Base-by-base conservation (phyloP, 2,888 invertebrate genomes). In the Oscheius sp. region DNA sequence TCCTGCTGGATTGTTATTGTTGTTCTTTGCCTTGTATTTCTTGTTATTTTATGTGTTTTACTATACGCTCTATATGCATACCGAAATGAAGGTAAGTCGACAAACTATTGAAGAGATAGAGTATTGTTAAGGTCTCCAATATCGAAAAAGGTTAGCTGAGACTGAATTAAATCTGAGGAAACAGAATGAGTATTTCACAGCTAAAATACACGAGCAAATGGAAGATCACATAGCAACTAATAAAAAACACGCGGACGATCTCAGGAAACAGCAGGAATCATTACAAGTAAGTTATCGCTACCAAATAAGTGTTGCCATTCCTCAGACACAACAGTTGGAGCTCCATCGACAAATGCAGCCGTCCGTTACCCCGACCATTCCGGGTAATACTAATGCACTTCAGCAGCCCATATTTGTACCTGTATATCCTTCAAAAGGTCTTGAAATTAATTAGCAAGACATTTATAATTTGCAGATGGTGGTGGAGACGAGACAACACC, bases 131-230 rank as follows among this genome's bases (percentile, higher is more conserved):
- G 83, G 74, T 55, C 72, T 76, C 1, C 74, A 77, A 1, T 69
- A 81, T 2, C 73, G 75, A 6, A 61, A 76, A 43, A 52, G 55
- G 18, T 46, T 80, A 0, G 9, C 53, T 3, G 80, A 82, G 43
- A 43, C 59, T 18, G 83, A 83, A 49, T 49, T 68, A 18, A 53
- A 56, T 16, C 69, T 83, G 2, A 70, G 80, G 43, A 75, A 72
- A 27, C 83, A 83, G 55, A 83, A 83, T 70, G 83, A 83, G 41
- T 83, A 83, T 29, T 82, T 83, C 73, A 83, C 83, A 13, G 71
- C 79, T n/a, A 77, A 81, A 69, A 49, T 81, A 7, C 81, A 81
- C 61, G 16, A 76, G 6, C 80, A 82, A 64, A 82, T 83, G 82
- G 79, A 83, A 27, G 78, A 79, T 41, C 79, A 83, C 25, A 75